phyloP scores from a whole-genome alignment of 1,140 invertebrate species.

The Agrypnia vestita region DNA sequence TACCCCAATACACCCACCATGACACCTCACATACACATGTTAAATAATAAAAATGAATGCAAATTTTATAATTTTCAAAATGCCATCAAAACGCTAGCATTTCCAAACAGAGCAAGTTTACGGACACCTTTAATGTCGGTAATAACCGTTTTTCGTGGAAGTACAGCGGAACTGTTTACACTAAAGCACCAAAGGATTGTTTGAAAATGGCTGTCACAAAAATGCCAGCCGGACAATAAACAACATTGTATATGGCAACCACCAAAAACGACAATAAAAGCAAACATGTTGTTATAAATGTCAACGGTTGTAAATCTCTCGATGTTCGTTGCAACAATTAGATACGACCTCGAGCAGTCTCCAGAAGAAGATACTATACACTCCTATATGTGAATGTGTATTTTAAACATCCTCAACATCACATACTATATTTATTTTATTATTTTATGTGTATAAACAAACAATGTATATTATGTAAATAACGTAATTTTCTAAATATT shows the following conservation, averaged over 20 bases:
- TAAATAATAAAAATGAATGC: too few relatives aligned
- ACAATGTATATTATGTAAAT: too few relatives aligned
- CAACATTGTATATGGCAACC: slow-evolving; percentile 13
- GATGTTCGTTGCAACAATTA: not conserved
- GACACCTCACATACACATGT: too few relatives aligned
- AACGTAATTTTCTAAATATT: too few relatives aligned
- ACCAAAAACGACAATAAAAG: not conserved
- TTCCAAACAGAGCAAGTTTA: not conserved
- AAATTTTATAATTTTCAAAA: not conserved
- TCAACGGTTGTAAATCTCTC: slow-evolving; percentile 28
- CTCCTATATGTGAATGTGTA: too few relatives aligned
- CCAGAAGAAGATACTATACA: too few relatives aligned
- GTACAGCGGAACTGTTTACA: not conserved
- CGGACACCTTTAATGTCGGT: not conserved
- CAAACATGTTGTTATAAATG: slow-evolving; percentile 24
- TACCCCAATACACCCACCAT: too few relatives aligned
- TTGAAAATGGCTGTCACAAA: not conserved
- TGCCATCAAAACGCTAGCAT: not conserved
- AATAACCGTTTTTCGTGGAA: not conserved
- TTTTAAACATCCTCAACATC: too few relatives aligned
- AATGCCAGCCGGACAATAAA: not conserved
- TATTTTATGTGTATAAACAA: too few relatives aligned
- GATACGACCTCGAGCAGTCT: too few relatives aligned
- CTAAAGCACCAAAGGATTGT: not conserved
- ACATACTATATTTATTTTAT: too few relatives aligned